Evolutionary conservation across 2,797 vertebrate species (phyloP), one percentile per base, ranked within the genome.

Genomic region (Ctenochaetus hawaiiensis): DNA sequence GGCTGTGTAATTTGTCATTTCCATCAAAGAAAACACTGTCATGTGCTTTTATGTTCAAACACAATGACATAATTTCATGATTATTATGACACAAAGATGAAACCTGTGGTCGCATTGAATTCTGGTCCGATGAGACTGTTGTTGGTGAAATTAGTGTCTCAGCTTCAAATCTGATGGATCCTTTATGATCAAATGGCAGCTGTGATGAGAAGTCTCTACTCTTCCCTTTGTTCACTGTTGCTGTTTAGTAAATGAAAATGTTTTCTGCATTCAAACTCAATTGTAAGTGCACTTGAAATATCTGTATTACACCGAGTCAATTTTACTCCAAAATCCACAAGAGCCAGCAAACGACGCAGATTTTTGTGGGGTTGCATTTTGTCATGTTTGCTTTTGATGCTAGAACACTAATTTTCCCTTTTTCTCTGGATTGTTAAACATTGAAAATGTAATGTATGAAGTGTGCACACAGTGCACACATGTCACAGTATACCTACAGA

Each of bases 11-110:
- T 77, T 75, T 65, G 37, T 56, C 20, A 56, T 62, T 62, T 73
- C 41, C 37, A 68, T 72, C 64, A 6, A 48, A 62, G 44, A 45
- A 41, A 68, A 52, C 37, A 5, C 12, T 39, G 39, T 37, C 45
- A 30, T 37, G 6, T 34, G 56, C 62, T 63, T 67, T 84, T 51
- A 77, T 67, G 69, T 74, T 59, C 23, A 49, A 57, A 72, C 49
- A 57, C 65, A 73, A 62, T 52, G 41, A 57, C 62, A 57, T 51
- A 43, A 77, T 71, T 34, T 44, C 48, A 64, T 75, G 60, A 72
- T 67, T 81, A 78, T 22, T 48, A 41, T 44, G 57, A 70, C 66
- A 74, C 67, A 70, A 65, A 65, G 18, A 67, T 57, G 45, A 26
- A 67, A 54, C 57, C 62, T 58, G 69, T 17, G 60, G 44, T 49